phyloP scores from a whole-genome alignment of 1,140 invertebrate genomes.

The Aporrectodea caliginosa region DNA sequence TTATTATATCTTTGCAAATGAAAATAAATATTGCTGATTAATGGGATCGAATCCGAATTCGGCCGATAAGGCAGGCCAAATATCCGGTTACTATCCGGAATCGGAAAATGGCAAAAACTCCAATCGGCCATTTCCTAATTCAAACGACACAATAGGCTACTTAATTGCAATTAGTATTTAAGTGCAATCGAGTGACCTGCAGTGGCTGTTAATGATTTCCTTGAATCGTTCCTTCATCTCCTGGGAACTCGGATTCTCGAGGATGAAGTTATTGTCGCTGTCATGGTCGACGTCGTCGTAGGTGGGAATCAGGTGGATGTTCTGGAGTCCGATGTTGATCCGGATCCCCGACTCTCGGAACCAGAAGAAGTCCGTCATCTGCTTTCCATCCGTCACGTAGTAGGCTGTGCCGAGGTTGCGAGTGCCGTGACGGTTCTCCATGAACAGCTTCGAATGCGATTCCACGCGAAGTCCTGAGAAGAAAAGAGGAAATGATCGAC shows the following conservation, averaged over 20 bases:
- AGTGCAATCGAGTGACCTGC: too few species aligned
- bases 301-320: constrained; percentile 41
- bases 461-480: background rate
- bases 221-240: constrained; percentile 33
- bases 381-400: constrained; percentile 39
- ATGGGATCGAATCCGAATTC: too few species aligned
- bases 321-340: constrained; percentile 43
- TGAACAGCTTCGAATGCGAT: background rate
- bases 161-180: too few species aligned
- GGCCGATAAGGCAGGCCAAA: too few species aligned
- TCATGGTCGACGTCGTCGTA: constrained; percentile 43
- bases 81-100: too few species aligned
- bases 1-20: too few species aligned
- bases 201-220: constrained; percentile 34
- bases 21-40: too few species aligned
- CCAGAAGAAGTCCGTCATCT: constrained; percentile 43
- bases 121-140: too few species aligned
- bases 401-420: constrained; percentile 3
- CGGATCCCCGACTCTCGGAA: constrained; percentile 36
- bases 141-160: too few species aligned
- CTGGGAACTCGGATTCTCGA: constrained; percentile 28
- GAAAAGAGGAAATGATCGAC: too few species aligned
- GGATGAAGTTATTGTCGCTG: constrained; percentile 34
- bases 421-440: constrained; percentile 12
- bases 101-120: too few species aligned